Evolutionary conservation across 2,888 invertebrate species (phyloP).

Genomic region (Podotricha telesiphe): DNA sequence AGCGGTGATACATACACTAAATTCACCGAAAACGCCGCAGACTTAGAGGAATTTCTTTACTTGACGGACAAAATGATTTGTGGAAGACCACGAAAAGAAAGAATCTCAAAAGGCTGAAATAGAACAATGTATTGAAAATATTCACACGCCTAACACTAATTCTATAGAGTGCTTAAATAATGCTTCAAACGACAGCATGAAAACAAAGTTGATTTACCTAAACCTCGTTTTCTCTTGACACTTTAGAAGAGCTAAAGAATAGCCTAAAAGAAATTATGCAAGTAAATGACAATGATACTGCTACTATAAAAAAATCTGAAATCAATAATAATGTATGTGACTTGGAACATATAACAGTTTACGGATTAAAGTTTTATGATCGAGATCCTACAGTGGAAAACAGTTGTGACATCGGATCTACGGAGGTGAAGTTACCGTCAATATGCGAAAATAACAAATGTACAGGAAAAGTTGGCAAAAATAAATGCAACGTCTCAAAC

Average conservation of each 20-base stretch:
- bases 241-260: conserved; percentile 66
- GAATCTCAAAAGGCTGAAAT: conserved; percentile 46
- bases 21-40: conserved; percentile 70
- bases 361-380: conserved; percentile 64
- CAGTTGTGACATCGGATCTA: conserved; percentile 27
- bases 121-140: conserved; percentile 55
- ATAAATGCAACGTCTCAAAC: conserved; percentile 60
- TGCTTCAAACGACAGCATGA: conserved; percentile 40
- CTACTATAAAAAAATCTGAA: conserved; percentile 46
- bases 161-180: conserved; percentile 68
- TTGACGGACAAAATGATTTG: conserved; percentile 73
- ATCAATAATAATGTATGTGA: conserved; percentile 59
- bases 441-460: conserved; percentile 67
- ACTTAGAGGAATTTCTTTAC: conserved; percentile 74
- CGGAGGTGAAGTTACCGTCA: conserved; percentile 64
- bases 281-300: conserved; percentile 52
- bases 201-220: conserved; percentile 41
- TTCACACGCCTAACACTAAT: conserved; percentile 72
- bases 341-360: conserved; percentile 75
- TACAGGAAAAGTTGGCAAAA: conserved; percentile 52
- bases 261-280: conserved; percentile 64
- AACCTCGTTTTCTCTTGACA: conserved; percentile 64
- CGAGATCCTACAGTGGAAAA: conserved; percentile 46
- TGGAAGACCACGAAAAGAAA: conserved; percentile 50
- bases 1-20: conserved; percentile 79